phyloP scores from a whole-genome alignment of 2,113 vertebrate species.

The Ptyas mucosa region DNA sequence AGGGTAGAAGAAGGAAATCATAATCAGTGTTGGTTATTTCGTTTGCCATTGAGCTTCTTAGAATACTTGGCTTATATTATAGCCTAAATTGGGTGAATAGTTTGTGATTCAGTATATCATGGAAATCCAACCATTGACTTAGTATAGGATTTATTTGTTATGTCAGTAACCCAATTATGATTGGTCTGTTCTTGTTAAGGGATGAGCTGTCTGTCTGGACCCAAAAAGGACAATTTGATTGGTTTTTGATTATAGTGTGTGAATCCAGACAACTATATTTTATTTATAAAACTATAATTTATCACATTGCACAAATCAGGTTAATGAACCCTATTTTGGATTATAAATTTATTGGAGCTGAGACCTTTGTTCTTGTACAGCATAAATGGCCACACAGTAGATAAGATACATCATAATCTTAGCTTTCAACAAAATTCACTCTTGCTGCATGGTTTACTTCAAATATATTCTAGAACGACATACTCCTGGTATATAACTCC shows the following conservation, averaged over 20 bases:
- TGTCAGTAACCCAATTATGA: background rate
- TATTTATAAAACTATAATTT: background rate
- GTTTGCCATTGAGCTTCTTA: background rate
- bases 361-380: background rate
- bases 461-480: background rate
- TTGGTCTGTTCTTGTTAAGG: background rate
- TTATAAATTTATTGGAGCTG: background rate
- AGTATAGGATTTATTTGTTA: background rate
- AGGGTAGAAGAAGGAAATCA: background rate
- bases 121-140: background rate
- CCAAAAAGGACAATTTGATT: background rate
- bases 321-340: background rate
- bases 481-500: background rate
- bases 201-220: background rate
- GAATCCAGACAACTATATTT: background rate
- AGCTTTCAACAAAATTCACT: background rate
- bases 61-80: no score
- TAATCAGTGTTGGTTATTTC: background rate
- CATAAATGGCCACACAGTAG: background rate
- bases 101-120: background rate
- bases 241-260: background rate
- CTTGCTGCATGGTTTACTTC: background rate
- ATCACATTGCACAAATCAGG: background rate
- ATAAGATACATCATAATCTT: background rate
- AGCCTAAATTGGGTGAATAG: background rate